Percentiles rank a stretch among this genome's conserved stretches.
These are phyloP conservation scores for Selene dorsalis DNA, from an alignment of 2,797 vertebrate genomes.

Conservation along the genomic window DNA sequence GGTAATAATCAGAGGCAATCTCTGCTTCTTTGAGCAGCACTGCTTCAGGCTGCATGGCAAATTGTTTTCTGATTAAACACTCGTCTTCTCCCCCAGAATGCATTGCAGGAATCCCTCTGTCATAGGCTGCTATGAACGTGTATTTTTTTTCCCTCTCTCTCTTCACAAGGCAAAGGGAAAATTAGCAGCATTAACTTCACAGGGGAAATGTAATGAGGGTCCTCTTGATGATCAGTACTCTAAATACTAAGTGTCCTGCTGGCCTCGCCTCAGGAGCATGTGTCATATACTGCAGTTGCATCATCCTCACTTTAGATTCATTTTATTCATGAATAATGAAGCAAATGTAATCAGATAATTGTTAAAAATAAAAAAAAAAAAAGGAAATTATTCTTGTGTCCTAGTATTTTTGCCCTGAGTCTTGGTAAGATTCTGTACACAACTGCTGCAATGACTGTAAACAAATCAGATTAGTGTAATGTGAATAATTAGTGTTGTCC, in stretches of 20 bases:
- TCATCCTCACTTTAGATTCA: conserved; percentile 17
- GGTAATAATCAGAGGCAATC: conserved; percentile 31
- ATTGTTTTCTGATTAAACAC: conserved; percentile 57
- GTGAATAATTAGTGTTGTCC: no score
- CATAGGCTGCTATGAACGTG: neutral
- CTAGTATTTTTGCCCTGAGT: conserved; percentile 17
- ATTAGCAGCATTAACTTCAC: neutral
- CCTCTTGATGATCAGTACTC: conserved; percentile 4
- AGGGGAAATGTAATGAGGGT: neutral
- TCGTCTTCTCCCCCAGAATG: conserved; percentile 39
- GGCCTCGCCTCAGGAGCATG: neutral
- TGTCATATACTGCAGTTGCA: neutral
- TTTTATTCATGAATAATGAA: conserved; percentile 35
- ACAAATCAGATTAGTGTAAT: conserved; percentile 2
- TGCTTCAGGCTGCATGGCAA: conserved; percentile 41
- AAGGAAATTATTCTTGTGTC: conserved; percentile 21
- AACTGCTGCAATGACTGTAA: conserved; percentile 10
- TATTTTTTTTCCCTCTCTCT: no score
- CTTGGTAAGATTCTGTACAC: conserved; percentile 7
- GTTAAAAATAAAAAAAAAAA: neutral
- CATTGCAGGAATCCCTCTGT: conserved; percentile 3
- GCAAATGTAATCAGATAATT: conserved; percentile 20
- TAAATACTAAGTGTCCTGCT: neutral
- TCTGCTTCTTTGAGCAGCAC: conserved; percentile 30
- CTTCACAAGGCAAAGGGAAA: neutral